Base-by-base conservation (phyloP, 23 tunicate species). In the Halocynthia roretzi region DNA sequence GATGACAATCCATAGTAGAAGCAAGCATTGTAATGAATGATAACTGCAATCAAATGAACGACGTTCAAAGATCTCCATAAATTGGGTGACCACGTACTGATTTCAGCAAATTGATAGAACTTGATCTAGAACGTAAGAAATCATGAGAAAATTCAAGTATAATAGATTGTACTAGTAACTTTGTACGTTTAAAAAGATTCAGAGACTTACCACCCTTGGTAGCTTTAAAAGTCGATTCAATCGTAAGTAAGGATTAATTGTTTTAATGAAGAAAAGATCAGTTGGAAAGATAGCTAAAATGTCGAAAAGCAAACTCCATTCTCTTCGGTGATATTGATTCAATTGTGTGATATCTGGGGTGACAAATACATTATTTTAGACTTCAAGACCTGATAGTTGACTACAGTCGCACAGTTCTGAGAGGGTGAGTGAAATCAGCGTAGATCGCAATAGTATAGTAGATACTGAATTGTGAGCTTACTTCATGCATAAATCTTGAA, bases 1-100 rank as follows among this genome's bases (percentile, higher is more conserved):
- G 72, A 49, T 14, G 88, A 75, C 31, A 63, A 10, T 6, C 78
- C 50, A 61, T 80, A 89, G 51, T 89, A 89, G 11, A 89, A 62
- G 71, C 96, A 89, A 15, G 88, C 88, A 54, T 84, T 89, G 85
- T 89, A 89, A 61, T 89, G 96, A 49, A 84, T 53, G 15, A 83
- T 55, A 58, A 89, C 78, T 54, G 76, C 56, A 15, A 78, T 50
- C 8, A 68, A 44, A 55, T 84, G 96, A 44, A 84, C 8, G 7
- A 89, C 78, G 67, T 80, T 84, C 8, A 80, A 14, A 7, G 82
- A 12, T 61, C 96, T 70, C 85, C 86, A 76, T n/a, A 76, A 31
- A 53, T 84, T 89, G 15, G 88, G 87, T 81, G 68, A 66, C 78
- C 77, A 53, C 14, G 96, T 89, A 17, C 73, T 76, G 23, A 80